Percentiles rank a stretch among this genome's conserved stretches.
phyloP scores from a whole-genome alignment of 1,140 invertebrate species.

The Maniola jurtina region DNA sequence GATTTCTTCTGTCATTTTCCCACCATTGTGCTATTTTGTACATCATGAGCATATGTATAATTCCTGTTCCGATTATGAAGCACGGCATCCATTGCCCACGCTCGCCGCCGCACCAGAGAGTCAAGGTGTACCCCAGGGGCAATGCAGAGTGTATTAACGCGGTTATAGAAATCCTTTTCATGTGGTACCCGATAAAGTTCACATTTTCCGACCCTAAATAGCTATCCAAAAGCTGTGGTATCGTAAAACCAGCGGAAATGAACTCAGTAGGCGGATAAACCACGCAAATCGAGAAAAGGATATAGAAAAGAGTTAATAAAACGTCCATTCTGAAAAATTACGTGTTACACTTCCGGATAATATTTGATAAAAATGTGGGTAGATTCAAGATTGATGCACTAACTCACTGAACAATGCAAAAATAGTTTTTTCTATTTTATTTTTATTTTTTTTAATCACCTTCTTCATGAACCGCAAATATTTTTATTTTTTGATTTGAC shows the following conservation, averaged over 20 bases:
- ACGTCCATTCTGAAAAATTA: slow-evolving; percentile 63
- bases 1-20: slow-evolving; percentile 82
- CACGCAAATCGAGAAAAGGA: slow-evolving; percentile 83
- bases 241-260: slow-evolving; percentile 85
- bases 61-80: slow-evolving; percentile 48
- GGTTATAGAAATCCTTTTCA: slow-evolving; percentile 83
- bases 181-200: slow-evolving; percentile 86
- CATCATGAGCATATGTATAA: slow-evolving; percentile 53
- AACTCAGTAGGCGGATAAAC: slow-evolving; percentile 89
- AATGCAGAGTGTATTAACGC: slow-evolving; percentile 84
- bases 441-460: too few relatives aligned
- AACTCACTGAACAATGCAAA: too few relatives aligned
- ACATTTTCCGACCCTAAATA: slow-evolving; percentile 84
- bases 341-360: background rate
- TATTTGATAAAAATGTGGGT: background rate
- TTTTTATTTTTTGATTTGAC: too few relatives aligned
- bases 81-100: slow-evolving; percentile 60
- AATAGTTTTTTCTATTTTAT: too few relatives aligned
- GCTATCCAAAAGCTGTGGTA: slow-evolving; percentile 82
- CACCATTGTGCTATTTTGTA: slow-evolving; percentile 83
- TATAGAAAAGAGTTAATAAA: slow-evolving; percentile 83
- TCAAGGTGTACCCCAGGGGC: slow-evolving; percentile 84
- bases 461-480: too few relatives aligned
- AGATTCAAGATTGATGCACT: background rate
- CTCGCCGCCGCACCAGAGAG: slow-evolving; percentile 52